Evolutionary conservation across 1,140 invertebrate genomes (phyloP), one percentile per base, ranked within the genome.

Genomic region (Monomorium pharaonis): DNA sequence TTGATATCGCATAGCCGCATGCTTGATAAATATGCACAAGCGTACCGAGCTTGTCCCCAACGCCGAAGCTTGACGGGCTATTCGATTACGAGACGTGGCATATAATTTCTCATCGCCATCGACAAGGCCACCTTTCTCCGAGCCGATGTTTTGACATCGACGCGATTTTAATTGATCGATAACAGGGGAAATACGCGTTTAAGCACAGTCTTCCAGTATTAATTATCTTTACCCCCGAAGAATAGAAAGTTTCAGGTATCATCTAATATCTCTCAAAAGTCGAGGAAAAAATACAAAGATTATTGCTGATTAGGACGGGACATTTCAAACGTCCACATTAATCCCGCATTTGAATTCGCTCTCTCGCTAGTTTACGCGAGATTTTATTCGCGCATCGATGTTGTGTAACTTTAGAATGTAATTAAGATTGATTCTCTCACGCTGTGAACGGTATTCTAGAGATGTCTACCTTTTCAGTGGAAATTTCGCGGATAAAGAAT

Each of bases 11-110:
- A 65, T 72, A 81, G 67, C 67, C 78, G 51, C 51, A 74, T 37
- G 67, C 37, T 74, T 74, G 78, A 83, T 83, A 83, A 83, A 83
- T 83, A 83, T 83, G 78, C 78, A 83, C 67, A 83, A 83, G 78
- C 78, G 37, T 83, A 72, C 51, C 37, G 78, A 83, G 67, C 78
- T 83, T 83, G 78, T 72, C 51, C 14, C 24, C 65, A 24, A n/a
- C 78, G 78, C 18, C 51, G n/a, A 47, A 42, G 37, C 60, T 58
- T 24, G 78, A 72, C 42, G 54, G 12, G 78, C 24, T 60, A 62
- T 16, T 24, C 21, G 47, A 16, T 47, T 30, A 56, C 65, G 49
- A n/a, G n/a, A 81, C 33, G 44, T 72, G 24, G 51, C 65, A n/a
- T 47, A 24, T n/a, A 83, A 58, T 60, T 83, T 58, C 76, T 80